Conservation (phyloP, 2,113 vertebrate species). For the Elgaria multicarinata region DNA sequence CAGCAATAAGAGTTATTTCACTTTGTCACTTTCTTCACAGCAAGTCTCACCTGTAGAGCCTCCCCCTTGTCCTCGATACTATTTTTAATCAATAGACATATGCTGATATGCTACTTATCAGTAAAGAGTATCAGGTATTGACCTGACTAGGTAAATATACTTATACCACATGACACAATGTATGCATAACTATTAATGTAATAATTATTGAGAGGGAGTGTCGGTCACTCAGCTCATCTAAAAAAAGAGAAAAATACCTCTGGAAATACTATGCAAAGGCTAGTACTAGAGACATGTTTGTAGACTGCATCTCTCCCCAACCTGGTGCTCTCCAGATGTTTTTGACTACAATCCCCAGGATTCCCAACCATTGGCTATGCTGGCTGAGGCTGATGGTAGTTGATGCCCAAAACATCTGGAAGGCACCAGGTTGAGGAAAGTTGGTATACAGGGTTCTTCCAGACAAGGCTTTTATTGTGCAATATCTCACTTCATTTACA, state of each 20-base stretch:
- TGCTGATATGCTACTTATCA: neutral
- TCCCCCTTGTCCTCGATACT: conserved; percentile 34
- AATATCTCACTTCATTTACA: too few species aligned
- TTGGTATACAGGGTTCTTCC: too few species aligned
- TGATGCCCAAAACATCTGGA: too few species aligned
- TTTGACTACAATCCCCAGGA: too few species aligned
- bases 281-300: neutral
- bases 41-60: conserved; percentile 10
- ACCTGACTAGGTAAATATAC: conserved; percentile 13
- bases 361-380: too few species aligned
- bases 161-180: neutral
- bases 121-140: neutral
- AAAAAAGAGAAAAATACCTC: neutral
- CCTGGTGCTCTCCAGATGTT: too few species aligned
- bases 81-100: conserved; percentile 27
- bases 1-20: conserved; percentile 43
- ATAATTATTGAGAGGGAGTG: neutral
- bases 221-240: neutral
- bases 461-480: too few species aligned
- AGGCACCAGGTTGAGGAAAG: too few species aligned
- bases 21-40: neutral
- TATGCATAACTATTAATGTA: neutral
- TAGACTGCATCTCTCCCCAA: neutral
- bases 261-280: neutral
- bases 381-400: too few species aligned